These are phyloP conservation scores for Hormaphis cornu DNA, from an alignment of 1,140 invertebrate species.

Conservation along the genomic window DNA sequence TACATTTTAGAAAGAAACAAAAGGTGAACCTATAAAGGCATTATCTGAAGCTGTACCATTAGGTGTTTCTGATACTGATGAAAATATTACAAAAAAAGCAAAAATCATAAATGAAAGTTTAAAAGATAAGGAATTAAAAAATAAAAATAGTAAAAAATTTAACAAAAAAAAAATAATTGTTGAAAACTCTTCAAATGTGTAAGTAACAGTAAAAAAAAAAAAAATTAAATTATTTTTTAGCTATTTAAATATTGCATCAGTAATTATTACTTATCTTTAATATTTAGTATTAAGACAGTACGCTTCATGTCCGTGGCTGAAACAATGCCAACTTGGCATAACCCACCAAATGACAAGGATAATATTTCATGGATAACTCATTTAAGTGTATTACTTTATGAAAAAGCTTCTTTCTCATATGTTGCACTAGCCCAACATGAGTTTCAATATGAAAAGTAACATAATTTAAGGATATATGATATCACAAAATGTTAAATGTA, in stretches of 20 bases:
- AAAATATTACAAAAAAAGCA: constrained; percentile 37
- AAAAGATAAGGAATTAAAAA: too few species aligned
- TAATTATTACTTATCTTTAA: too few species aligned
- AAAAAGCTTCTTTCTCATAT: constrained; percentile 73
- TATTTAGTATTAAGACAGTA: constrained; percentile 41
- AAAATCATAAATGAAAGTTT: background rate
- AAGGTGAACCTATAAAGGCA: background rate
- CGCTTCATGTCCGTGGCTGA: constrained; percentile 49
- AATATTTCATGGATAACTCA: constrained; percentile 68
- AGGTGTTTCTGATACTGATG: background rate
- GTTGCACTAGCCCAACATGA: constrained; percentile 65
- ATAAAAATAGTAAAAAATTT: constrained; percentile 13
- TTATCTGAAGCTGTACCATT: constrained; percentile 5
- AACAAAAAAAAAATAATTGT: background rate
- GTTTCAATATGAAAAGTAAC: constrained; percentile 50
- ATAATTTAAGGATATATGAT: constrained; percentile 10
- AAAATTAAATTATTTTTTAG: background rate
- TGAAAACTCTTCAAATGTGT: constrained; percentile 3
- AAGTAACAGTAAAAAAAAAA: background rate
- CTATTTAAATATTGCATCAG: too few species aligned
- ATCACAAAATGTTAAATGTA: background rate
- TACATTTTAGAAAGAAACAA: background rate
- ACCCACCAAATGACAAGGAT: constrained; percentile 51
- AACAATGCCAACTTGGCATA: constrained; percentile 54
- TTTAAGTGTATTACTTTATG: constrained; percentile 65